Evolutionary conservation across 2,888 invertebrate genomes (phyloP), one percentile per base, ranked within the genome.

Genomic region (Tineola bisselliella): DNA sequence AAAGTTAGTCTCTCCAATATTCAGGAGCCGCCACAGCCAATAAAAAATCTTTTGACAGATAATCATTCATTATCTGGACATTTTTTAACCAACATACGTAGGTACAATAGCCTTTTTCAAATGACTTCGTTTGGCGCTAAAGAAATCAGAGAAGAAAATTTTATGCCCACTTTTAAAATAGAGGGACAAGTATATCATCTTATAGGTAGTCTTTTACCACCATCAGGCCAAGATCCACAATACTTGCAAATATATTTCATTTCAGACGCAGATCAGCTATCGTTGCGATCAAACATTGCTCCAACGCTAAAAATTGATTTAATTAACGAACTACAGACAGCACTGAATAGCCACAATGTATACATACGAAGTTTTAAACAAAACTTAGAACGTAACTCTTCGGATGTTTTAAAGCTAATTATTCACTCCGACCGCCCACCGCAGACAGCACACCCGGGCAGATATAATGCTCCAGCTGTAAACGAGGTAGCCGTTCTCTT

Each of bases 401-500:
- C 60, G 30, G 25, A 58, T 61, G 58, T 63, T 30, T 63, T 62
- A 1, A 61, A 61, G 38, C 17, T 61, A 10, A 56, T 64, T 1
- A 63, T 64, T 38, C 61, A 62, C 58, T 63, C 62, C 44, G 63
- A 63, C 63, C 48, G 48, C n/a, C 61, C 6, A 59, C 63, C 63
- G 8, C 31, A 44, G 13, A 60, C n/a, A 31, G 61, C 25, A 15
- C 63, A 63, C 33, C 44, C 63, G 56, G 61, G 64, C 13, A 61
- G 66, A 54, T 68, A 63, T 60, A 67, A 69, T 61, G 66, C 63
- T 8, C 68, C 68, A 62, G 62, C 61, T 10, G 61, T 62, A 44
- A 62, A 67, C 62, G 66, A 69, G 64, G 69, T 68, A 15, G 69
- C 69, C 38, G 63, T 67, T 56, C 61, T 69, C 6, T 57, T 68